Evolutionary conservation across 2,113 vertebrate species (phyloP).

Genomic region (Prolemur simus): DNA sequence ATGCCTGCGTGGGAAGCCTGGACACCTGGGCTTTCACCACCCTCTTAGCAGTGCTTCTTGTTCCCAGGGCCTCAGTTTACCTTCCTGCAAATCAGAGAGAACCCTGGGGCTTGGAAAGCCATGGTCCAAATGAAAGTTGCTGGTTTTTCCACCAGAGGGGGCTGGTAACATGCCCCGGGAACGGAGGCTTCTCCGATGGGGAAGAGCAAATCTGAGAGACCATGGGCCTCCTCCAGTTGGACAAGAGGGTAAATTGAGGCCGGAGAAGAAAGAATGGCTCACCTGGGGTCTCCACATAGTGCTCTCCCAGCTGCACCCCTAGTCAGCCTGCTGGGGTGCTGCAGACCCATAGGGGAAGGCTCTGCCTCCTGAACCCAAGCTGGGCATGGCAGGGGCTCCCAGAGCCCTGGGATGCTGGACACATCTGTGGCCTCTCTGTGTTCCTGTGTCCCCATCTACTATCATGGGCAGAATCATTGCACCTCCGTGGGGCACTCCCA

Average conservation of each 20-base stretch:
- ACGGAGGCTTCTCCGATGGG: background rate
- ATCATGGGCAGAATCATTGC: background rate
- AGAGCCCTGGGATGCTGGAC: background rate
- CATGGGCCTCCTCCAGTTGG: background rate
- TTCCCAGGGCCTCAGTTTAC: background rate
- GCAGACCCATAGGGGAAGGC: background rate
- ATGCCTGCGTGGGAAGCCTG: background rate
- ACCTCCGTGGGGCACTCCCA: background rate
- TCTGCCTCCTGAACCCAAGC: background rate
- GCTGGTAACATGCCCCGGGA: background rate
- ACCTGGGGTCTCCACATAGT: rapidly evolving
- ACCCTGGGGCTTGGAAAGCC: background rate
- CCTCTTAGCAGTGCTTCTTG: background rate
- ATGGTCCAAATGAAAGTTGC: background rate
- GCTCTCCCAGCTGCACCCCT: background rate
- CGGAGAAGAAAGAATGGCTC: background rate
- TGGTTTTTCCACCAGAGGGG: background rate
- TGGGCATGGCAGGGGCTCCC: background rate
- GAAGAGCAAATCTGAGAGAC: background rate
- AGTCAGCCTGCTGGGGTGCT: background rate
- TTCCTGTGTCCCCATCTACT: background rate
- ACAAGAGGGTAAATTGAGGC: background rate
- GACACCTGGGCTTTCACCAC: background rate
- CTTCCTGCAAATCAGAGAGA: background rate
- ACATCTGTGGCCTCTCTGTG: background rate